Percentiles rank a stretch among this genome's conserved stretches.
These are phyloP conservation scores for Excalfactoria chinensis DNA, from an alignment of 2,113 vertebrate species.

Conservation along the genomic window DNA sequence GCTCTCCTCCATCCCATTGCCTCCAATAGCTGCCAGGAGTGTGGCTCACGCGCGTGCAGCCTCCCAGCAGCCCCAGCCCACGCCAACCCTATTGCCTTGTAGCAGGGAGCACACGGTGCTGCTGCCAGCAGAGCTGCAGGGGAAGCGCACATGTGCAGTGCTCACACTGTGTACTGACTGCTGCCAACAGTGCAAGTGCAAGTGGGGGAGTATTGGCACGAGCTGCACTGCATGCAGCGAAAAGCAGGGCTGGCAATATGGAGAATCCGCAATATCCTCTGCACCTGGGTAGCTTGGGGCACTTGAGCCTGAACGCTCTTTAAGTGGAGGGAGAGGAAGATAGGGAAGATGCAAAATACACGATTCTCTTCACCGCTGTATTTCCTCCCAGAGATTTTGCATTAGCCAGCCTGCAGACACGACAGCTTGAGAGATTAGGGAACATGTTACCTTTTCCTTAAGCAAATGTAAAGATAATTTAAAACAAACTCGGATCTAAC, in stretches of 20 bases:
- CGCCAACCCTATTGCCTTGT: neutral
- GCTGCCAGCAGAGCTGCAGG: neutral
- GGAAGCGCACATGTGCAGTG: neutral
- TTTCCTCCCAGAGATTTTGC: neutral
- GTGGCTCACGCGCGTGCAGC: neutral
- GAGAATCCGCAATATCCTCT: constrained; percentile 28
- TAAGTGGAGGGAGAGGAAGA: neutral
- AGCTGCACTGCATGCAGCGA: neutral
- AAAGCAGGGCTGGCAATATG: constrained; percentile 36
- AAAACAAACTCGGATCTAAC: neutral
- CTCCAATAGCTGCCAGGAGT: constrained; percentile 10
- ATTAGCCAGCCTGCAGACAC: constrained; percentile 2
- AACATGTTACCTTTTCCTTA: neutral
- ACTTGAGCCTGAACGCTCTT: neutral
- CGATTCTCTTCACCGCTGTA: neutral
- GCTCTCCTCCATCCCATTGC: neutral
- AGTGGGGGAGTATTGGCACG: constrained; percentile 48
- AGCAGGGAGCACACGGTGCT: neutral
- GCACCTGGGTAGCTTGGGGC: constrained; percentile 14
- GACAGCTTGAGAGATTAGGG: neutral
- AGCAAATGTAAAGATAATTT: constrained; percentile 12
- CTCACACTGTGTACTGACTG: constrained; percentile 35
- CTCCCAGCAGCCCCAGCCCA: neutral
- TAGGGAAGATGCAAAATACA: neutral
- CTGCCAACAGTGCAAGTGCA: constrained; percentile 22